Evolutionary conservation across 2,113 vertebrate species (phyloP).

Genomic region (Cranoglanis bouderius): DNA sequence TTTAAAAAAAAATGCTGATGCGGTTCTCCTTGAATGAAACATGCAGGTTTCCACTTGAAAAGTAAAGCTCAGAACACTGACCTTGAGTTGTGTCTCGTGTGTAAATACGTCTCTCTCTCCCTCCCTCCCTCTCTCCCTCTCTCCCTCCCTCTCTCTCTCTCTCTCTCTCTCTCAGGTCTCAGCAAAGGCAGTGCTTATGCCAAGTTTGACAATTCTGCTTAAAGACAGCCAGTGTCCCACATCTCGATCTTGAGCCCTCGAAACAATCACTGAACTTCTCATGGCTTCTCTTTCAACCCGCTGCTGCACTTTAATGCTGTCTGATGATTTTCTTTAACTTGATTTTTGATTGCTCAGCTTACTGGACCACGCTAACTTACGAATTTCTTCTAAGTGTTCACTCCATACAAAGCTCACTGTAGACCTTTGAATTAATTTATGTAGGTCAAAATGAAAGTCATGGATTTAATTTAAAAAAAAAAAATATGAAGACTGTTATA

Average conservation of each 20-base stretch:
- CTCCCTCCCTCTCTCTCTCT: conserved; percentile 28
- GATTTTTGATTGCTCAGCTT: not conserved
- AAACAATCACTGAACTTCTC: not conserved
- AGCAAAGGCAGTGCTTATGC: conserved; percentile 70
- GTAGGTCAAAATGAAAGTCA: not conserved
- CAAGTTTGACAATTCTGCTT: conserved; percentile 62
- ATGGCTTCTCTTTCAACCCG: not conserved
- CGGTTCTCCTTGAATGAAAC: not conserved
- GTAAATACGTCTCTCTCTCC: conserved; percentile 26
- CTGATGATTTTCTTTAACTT: not conserved
- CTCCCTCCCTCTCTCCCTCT: not conserved
- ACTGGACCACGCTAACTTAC: not conserved
- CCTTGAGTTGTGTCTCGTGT: not conserved
- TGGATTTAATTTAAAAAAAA: not conserved
- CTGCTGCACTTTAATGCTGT: not conserved
- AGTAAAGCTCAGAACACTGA: not conserved
- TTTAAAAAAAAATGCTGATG: not conserved
- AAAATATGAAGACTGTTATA: not conserved
- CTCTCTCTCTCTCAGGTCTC: conserved; percentile 67
- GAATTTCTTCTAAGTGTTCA: not conserved
- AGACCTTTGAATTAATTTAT: conserved; percentile 17
- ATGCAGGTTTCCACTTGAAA: not conserved
- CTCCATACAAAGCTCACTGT: not conserved
- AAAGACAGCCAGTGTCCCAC: conserved; percentile 4
- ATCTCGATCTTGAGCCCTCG: too few relatives aligned